Conservation (phyloP, 1,140 invertebrate genomes). For the Coelopa frigida region DNA sequence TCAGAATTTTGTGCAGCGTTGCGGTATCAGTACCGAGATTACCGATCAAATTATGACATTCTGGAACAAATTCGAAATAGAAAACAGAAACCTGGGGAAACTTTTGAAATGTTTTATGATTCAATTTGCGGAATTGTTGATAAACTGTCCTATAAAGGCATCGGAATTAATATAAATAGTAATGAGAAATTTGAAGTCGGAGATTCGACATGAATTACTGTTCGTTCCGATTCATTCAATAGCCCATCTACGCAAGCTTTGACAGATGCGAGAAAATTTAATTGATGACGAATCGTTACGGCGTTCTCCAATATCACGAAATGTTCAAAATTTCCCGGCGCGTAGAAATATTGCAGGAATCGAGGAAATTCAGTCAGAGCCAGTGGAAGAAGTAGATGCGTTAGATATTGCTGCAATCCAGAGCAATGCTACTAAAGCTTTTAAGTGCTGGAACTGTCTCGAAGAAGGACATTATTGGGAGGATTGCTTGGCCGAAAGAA, state of each 20-base stretch:
- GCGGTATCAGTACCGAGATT: no score
- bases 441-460: constrained; percentile 3
- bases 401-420: not conserved
- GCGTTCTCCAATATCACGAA: no score
- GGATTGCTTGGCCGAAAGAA: not conserved
- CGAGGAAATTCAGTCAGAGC: no score
- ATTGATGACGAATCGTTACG: not conserved
- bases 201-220: not conserved
- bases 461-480: not conserved
- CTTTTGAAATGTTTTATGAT: constrained; percentile 1
- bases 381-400: not conserved
- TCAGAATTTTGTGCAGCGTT: not conserved
- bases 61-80: not conserved
- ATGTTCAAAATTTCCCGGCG: no score
- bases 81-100: not conserved
- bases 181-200: not conserved
- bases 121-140: not conserved
- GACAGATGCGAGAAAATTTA: not conserved
- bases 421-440: not conserved
- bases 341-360: no score
- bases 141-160: not conserved
- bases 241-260: no score
- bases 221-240: no score
- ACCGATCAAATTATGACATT: not conserved
- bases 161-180: not conserved